Base-by-base conservation (phyloP, 2,888 invertebrate species). In the Spilosoma lubricipeda region DNA sequence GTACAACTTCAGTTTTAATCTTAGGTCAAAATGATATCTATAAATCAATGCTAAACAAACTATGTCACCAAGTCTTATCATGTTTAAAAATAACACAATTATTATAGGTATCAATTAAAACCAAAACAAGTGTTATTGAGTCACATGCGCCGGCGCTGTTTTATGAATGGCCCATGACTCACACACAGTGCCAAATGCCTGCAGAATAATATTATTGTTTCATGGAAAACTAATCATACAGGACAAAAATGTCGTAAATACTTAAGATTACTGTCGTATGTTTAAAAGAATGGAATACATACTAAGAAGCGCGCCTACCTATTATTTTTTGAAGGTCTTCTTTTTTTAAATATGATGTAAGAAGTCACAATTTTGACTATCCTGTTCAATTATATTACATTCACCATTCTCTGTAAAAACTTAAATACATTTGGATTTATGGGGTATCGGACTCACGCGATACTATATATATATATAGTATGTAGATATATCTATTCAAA, bases 201-300 rank as follows among this genome's bases (percentile, higher is more conserved):
- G 80, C 75, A 77, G 81, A 77, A 77, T 75, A 82, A 79, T 81
- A 82, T 83, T 84, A 80, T 78, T 68, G 63, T 75, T 90, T 88
- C 86, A 82, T 59, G 85, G 90, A 89, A 89, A 88, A 83, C 84
- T 80, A 85, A 86, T 88, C 82, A 83, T 77, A 67, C 81, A 80
- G 80, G 78, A 79, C 71, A 84, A 78, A 72, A 77, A 76, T 77
- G 77, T 78, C 78, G 33, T 59, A 68, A 76, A 82, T 74, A 65
- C 65, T 73, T 18, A 33, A 67, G 39, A 36, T 66, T 36, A 65
- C 64, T 33, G 33, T 33, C 20, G 59, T 13, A 18, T 63, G 30
- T 63, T 63, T 1, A 63, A 27, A 18, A 63, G 30, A 63, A 30
- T 4, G 59, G 2, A 63, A 23, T 20, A 52, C 52, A 23, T 13